A percentile compares a stretch with the other conserved stretches of the same genome.
Conservation (phyloP, 2,888 invertebrate species). For the Agapostemon virescens region DNA sequence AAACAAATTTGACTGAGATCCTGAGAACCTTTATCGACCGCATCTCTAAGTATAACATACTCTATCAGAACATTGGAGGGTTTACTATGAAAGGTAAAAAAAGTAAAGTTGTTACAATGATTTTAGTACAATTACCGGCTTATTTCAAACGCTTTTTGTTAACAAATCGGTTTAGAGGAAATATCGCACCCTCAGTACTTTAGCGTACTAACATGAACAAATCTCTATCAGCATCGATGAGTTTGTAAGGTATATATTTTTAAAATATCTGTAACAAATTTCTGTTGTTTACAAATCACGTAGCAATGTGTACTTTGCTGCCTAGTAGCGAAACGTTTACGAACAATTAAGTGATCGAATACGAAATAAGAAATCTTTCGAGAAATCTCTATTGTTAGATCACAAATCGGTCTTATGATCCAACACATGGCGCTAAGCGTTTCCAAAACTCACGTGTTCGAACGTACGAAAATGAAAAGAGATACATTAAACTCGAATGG, state of each 20-base stretch:
- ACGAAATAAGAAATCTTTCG: neutral
- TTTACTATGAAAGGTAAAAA: conserved; percentile 16
- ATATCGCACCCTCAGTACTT: conserved; percentile 44
- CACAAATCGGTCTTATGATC: neutral
- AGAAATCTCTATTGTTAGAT: neutral
- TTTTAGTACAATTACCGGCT: conserved; percentile 23
- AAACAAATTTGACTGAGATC: neutral
- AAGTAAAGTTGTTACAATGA: conserved; percentile 20
- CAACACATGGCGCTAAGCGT: neutral
- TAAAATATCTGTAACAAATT: neutral
- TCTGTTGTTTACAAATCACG: neutral
- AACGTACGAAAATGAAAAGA: neutral
- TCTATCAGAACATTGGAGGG: conserved; percentile 46
- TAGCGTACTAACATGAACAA: conserved; percentile 21
- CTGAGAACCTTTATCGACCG: neutral
- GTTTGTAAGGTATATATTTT: neutral
- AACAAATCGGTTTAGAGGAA: conserved; percentile 42
- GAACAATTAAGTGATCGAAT: neutral
- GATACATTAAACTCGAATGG: neutral
- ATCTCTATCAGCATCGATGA: neutral
- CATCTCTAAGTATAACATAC: conserved; percentile 3
- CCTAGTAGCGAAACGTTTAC: neutral
- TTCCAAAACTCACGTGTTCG: neutral
- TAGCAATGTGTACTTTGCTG: neutral
- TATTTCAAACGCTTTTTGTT: conserved; percentile 27